These are phyloP conservation scores for Pseudomyrmex concolor DNA, from an alignment of 1,140 invertebrate genomes.

Conservation along the genomic window DNA sequence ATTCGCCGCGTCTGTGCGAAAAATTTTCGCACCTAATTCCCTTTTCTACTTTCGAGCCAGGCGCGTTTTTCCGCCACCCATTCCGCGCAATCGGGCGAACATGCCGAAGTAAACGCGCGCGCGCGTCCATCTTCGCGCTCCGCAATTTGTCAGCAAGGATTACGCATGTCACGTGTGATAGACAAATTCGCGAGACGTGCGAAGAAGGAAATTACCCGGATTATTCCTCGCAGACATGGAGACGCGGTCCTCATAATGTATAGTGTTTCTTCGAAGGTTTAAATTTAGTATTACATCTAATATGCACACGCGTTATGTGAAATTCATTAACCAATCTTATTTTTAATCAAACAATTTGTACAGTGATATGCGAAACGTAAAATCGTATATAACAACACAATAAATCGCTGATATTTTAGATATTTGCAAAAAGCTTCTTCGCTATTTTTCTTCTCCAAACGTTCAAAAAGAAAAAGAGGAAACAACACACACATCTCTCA, in stretches of 20 bases:
- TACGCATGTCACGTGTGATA: constrained; percentile 64
- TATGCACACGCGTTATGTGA: no score
- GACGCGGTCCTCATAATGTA: constrained; percentile 16
- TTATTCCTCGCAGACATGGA: constrained; percentile 34
- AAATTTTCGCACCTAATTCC: constrained; percentile 51
- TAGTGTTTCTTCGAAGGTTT: neutral
- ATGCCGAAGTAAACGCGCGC: constrained; percentile 33
- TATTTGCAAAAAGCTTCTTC: no score
- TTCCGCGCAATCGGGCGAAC: constrained; percentile 38
- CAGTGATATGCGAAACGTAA: no score
- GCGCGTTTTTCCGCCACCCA: constrained; percentile 15
- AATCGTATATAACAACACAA: neutral
- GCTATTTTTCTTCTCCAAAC: no score
- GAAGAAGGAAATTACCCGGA: constrained; percentile 38
- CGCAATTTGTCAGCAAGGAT: constrained; percentile 55
- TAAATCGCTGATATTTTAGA: neutral
- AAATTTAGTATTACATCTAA: neutral
- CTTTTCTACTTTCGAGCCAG: constrained; percentile 10
- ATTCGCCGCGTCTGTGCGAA: constrained; percentile 19
- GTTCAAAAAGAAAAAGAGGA: no score
- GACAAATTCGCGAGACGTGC: constrained; percentile 65
- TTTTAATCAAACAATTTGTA: no score
- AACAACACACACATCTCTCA: no score
- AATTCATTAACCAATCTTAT: neutral
- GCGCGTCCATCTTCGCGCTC: constrained; percentile 28